phyloP scores from a whole-genome alignment of 2,797 vertebrate species.

The Morelia viridis region DNA sequence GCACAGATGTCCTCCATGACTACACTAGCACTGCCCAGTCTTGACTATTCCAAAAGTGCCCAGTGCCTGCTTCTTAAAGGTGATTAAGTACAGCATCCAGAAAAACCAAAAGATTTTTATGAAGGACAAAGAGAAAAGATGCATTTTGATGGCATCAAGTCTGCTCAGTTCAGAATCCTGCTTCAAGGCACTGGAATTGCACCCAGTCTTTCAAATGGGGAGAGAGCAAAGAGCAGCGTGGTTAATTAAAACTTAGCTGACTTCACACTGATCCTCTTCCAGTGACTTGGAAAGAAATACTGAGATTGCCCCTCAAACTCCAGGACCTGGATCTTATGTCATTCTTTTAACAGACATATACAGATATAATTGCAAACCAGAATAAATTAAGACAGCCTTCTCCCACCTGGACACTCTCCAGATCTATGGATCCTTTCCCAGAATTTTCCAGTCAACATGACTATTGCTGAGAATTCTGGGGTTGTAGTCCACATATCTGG shows the following conservation, averaged over 20 bases:
- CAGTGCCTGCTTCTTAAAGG: neutral
- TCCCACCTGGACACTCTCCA: neutral
- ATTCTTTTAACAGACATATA: neutral
- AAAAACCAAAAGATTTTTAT: neutral
- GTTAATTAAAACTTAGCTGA: neutral
- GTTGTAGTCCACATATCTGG: neutral
- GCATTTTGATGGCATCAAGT: conserved; percentile 54
- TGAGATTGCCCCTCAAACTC: neutral
- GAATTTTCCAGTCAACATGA: neutral
- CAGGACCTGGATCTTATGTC: too few relatives aligned
- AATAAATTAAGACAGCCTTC: neutral
- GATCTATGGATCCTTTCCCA: neutral
- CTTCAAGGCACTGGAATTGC: neutral
- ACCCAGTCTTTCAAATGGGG: conserved; percentile 9
- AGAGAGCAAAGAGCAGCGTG: neutral
- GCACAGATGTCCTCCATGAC: neutral
- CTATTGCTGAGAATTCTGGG: neutral
- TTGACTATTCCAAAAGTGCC: neutral
- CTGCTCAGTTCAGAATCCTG: conserved; percentile 38
- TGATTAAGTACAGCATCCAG: neutral
- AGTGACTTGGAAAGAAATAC: neutral
- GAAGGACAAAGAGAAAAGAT: conserved; percentile 15
- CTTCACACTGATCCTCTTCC: neutral
- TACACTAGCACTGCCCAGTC: accelerated
- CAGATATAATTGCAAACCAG: neutral